Conservation (phyloP, 2,797 vertebrate species). For the Sebastes goodei region DNA sequence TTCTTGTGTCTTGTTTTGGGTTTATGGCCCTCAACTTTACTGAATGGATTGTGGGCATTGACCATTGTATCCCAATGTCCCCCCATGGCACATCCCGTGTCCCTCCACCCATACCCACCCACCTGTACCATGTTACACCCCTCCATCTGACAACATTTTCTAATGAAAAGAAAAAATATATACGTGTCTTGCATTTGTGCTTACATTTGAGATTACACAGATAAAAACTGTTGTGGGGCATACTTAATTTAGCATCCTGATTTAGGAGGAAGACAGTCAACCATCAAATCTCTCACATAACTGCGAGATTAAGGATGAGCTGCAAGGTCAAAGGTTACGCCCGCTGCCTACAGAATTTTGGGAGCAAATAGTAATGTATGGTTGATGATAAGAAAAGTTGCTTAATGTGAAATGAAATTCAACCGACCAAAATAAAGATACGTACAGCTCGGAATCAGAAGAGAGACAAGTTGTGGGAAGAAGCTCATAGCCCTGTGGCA, state of each 20-base stretch:
- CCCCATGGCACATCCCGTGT: not conserved
- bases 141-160: no score
- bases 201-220: not conserved
- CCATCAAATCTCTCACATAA: not conserved
- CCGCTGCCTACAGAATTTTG: not conserved
- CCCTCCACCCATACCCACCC: not conserved
- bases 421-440: not conserved
- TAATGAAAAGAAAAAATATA: no score
- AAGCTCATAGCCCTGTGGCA: not conserved
- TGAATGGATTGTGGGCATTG: not conserved
- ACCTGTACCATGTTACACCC: not conserved
- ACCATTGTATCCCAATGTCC: fast-evolving
- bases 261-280: not conserved
- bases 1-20: not conserved
- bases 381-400: not conserved
- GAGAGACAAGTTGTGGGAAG: not conserved
- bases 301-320: not conserved
- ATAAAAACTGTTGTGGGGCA: not conserved
- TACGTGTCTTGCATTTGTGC: not conserved
- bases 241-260: not conserved
- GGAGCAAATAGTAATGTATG: not conserved
- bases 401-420: not conserved
- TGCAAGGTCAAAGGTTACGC: not conserved
- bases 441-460: not conserved
- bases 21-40: not conserved